These are phyloP conservation scores for Aselliscus stoliczkanus DNA, from an alignment of 2,797 vertebrate species.

Conservation along the genomic window DNA sequence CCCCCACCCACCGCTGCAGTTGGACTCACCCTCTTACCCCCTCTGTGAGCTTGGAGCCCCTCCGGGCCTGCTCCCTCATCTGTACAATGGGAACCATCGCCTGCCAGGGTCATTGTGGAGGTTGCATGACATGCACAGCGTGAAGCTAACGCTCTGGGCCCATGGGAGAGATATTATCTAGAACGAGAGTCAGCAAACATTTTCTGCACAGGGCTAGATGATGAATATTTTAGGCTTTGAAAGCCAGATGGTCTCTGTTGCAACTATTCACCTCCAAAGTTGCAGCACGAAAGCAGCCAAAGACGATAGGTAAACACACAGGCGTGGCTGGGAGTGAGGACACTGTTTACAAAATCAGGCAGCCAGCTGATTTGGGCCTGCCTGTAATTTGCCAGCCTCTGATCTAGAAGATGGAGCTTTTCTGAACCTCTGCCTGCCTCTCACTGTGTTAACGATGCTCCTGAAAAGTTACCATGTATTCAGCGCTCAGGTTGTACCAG, in stretches of 20 bases:
- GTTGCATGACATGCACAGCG: rapidly evolving
- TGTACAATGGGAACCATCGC: background rate
- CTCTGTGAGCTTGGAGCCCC: background rate
- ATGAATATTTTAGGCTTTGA: background rate
- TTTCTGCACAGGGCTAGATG: background rate
- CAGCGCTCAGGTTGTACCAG: background rate
- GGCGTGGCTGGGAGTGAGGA: background rate
- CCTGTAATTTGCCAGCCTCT: no score
- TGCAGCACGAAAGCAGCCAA: background rate
- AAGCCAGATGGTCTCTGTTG: background rate
- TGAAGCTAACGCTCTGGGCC: background rate
- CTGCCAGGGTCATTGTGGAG: background rate
- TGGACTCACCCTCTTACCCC: background rate
- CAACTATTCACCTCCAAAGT: no score
- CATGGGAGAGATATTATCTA: background rate
- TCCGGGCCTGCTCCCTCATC: background rate
- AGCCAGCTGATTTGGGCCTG: rapidly evolving
- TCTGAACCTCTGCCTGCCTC: background rate
- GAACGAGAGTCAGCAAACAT: background rate
- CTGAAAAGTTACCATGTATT: background rate
- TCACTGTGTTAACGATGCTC: background rate
- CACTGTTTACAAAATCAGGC: background rate
- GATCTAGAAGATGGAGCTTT: background rate
- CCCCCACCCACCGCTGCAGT: background rate
- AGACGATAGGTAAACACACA: background rate